phyloP scores from a whole-genome alignment of 2,888 invertebrate genomes.

The Epinotia brunnichana region DNA sequence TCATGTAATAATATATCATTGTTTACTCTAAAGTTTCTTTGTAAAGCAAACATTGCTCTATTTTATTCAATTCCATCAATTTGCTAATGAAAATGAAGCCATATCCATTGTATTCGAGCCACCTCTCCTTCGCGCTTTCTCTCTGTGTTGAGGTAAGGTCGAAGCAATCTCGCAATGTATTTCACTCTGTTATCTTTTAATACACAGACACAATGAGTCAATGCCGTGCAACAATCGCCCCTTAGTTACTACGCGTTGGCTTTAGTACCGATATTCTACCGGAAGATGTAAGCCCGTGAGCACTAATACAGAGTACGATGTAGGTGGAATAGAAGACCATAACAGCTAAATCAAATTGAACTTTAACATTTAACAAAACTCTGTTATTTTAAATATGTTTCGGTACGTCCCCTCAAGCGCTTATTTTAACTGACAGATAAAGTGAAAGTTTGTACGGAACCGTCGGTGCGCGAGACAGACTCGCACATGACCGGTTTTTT shows the following conservation, averaged over 20 bases:
- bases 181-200: constrained; percentile 6
- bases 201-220: not conserved
- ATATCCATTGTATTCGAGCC: constrained; percentile 4
- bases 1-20: too few relatives aligned
- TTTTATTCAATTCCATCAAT: not conserved
- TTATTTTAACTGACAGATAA: too few relatives aligned
- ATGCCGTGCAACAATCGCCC: not conserved
- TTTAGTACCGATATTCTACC: not conserved
- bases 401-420: too few relatives aligned
- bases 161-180: constrained; percentile 3
- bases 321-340: not conserved
- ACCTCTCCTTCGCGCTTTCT: not conserved
- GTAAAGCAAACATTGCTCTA: not conserved
- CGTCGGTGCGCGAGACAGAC: too few relatives aligned
- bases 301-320: not conserved
- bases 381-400: too few relatives aligned
- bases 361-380: not conserved
- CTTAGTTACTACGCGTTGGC: not conserved
- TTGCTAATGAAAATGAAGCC: not conserved
- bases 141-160: not conserved
- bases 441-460: too few relatives aligned
- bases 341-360: not conserved
- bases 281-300: not conserved
- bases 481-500: too few relatives aligned
- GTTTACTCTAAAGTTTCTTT: not conserved